Evolutionary conservation across 2,888 invertebrate genomes (phyloP).

Genomic region (Pammene fasciana): DNA sequence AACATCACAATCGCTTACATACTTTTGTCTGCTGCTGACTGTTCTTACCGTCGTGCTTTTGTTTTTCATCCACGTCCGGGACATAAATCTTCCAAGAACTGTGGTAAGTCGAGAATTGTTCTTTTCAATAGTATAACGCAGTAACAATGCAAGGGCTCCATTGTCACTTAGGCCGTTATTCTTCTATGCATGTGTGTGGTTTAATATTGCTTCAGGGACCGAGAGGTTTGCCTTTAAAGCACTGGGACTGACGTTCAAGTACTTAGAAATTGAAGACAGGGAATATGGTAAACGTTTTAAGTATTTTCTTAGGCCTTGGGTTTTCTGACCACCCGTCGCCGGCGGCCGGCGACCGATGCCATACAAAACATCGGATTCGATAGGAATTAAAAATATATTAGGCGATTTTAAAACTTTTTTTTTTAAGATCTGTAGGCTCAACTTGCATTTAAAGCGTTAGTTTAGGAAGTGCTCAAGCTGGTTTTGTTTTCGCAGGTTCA

Average conservation of each 20-base stretch:
- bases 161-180: constrained; percentile 1
- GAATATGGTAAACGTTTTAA: no score
- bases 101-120: constrained; percentile 16
- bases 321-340: no score
- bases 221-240: constrained; percentile 21
- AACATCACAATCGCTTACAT: no score
- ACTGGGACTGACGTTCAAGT: constrained; percentile 12
- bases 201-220: constrained; percentile 30
- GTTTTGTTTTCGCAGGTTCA: constrained; percentile 51
- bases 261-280: constrained; percentile 4
- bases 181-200: constrained; percentile 4
- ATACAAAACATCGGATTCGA: no score
- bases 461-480: constrained; percentile 23
- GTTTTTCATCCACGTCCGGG: constrained; percentile 40
- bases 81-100: constrained; percentile 43
- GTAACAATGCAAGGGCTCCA: neutral
- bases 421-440: neutral
- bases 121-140: neutral
- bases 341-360: no score
- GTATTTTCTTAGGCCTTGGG: no score
- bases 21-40: no score
- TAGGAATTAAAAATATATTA: neutral
- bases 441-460: neutral
- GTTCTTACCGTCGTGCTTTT: constrained; percentile 3
- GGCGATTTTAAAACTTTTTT: no score